phyloP scores from a whole-genome alignment of 2,888 invertebrate species.

The Drosophila neonasuta region DNA sequence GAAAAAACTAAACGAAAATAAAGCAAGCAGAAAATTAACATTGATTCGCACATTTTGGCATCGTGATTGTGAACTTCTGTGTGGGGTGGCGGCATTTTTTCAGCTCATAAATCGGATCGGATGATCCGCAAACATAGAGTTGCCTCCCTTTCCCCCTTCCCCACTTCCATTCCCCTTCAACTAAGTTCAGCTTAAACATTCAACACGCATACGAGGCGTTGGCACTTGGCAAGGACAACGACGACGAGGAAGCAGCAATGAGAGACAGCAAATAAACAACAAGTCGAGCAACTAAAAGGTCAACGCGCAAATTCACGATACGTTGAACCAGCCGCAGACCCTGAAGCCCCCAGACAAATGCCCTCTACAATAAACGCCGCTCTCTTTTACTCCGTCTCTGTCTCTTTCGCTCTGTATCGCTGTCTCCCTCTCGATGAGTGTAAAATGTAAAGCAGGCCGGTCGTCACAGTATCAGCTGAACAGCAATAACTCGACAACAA shows the following conservation, averaged over 20 bases:
- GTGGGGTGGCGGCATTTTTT: background rate
- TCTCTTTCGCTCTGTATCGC: background rate
- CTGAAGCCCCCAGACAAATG: slow-evolving; percentile 33
- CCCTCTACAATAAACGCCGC: background rate
- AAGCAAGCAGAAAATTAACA: slow-evolving; percentile 53
- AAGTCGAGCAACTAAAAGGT: slow-evolving; percentile 55
- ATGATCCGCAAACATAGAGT: background rate
- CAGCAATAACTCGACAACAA: slow-evolving; percentile 11
- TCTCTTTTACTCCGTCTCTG: background rate
- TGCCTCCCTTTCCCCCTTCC: background rate
- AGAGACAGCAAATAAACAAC: slow-evolving; percentile 19
- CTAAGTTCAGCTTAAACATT: background rate
- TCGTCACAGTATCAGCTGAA: slow-evolving; percentile 38
- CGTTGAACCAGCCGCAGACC: slow-evolving; percentile 62
- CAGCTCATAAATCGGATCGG: slow-evolving; percentile 41
- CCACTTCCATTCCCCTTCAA: background rate
- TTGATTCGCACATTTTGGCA: slow-evolving; percentile 60
- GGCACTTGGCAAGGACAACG: slow-evolving; percentile 67
- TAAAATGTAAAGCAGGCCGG: slow-evolving; percentile 63
- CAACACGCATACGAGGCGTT: slow-evolving; percentile 46
- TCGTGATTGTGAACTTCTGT: slow-evolving; percentile 7
- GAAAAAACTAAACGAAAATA: slow-evolving; percentile 28
- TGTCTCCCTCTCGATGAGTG: slow-evolving; percentile 27
- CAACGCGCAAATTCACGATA: slow-evolving; percentile 65
- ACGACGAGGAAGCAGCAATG: slow-evolving; percentile 47